A percentile compares a stretch with the other conserved stretches of the same genome.
Evolutionary conservation across 2,888 invertebrate genomes (phyloP).

Genomic region (Eurois occulta): DNA sequence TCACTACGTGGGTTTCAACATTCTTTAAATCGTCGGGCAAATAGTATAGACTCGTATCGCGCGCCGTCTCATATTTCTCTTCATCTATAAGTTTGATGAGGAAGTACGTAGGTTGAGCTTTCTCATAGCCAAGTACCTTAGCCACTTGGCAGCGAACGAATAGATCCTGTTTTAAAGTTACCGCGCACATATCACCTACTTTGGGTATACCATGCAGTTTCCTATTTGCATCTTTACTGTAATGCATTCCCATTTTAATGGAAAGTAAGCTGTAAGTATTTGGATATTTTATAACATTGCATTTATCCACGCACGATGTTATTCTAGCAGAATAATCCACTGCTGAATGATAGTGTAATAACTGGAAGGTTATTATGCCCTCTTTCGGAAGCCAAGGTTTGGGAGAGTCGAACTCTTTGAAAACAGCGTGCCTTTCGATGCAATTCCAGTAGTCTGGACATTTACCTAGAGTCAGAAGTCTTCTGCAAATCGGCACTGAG

Average conservation of each 20-base stretch:
- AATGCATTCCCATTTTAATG: constrained; percentile 83
- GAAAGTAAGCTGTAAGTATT: constrained; percentile 79
- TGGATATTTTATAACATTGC: constrained; percentile 74
- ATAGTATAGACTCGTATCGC: constrained; percentile 84
- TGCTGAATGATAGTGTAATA: constrained; percentile 91
- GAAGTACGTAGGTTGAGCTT: constrained; percentile 77
- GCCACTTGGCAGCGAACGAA: constrained; percentile 91
- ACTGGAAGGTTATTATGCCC: constrained; percentile 90
- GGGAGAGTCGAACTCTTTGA: constrained; percentile 89
- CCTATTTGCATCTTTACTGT: constrained; percentile 79
- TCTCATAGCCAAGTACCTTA: constrained; percentile 79
- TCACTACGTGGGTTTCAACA: constrained; percentile 84
- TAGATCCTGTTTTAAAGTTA: constrained; percentile 83
- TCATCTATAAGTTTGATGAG: constrained; percentile 91
- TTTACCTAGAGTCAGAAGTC: constrained; percentile 91
- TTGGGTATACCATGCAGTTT: constrained; percentile 82
- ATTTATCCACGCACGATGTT: constrained; percentile 71
- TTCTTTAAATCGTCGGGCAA: constrained; percentile 88
- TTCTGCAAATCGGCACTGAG: constrained; percentile 90
- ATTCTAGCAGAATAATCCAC: constrained; percentile 91
- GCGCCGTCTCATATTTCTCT: constrained; percentile 85
- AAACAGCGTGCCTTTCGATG: constrained; percentile 90
- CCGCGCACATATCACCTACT: constrained; percentile 91
- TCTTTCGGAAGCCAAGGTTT: constrained; percentile 88
- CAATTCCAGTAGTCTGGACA: constrained; percentile 91